phyloP scores from a whole-genome alignment of 2,797 vertebrate species.

The Gallinago nigripennis region DNA sequence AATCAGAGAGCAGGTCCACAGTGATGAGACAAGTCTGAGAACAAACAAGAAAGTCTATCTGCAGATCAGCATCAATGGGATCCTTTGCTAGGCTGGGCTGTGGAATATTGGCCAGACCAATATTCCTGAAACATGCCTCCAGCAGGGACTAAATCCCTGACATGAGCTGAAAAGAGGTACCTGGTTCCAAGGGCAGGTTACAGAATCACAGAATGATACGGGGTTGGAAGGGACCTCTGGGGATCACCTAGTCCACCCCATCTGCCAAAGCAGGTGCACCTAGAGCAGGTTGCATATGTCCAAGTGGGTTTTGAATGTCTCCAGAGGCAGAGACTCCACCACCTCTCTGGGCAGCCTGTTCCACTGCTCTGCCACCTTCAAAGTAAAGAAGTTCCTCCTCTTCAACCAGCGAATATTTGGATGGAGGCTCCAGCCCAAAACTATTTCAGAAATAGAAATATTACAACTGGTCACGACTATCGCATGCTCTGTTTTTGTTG shows the following conservation, averaged over 20 bases:
- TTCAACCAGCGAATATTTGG: not conserved
- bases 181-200: not conserved
- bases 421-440: not conserved
- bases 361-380: too few relatives aligned
- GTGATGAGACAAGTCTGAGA: not conserved
- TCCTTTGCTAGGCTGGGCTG: not conserved
- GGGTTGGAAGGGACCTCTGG: too few relatives aligned
- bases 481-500: not conserved
- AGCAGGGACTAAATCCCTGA: not conserved
- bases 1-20: not conserved
- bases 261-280: too few relatives aligned
- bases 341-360: too few relatives aligned
- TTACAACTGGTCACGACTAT: not conserved
- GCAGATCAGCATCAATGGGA: not conserved
- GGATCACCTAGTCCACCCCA: too few relatives aligned
- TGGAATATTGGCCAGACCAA: not conserved
- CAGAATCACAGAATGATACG: too few relatives aligned
- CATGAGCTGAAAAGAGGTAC: not conserved
- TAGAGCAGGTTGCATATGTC: too few relatives aligned
- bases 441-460: slow-evolving; percentile 7
- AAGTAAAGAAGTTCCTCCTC: too few relatives aligned
- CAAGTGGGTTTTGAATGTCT: too few relatives aligned
- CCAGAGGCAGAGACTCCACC: too few relatives aligned
- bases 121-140: not conserved
- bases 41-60: not conserved